Percentiles rank a stretch among this genome's conserved stretches.
Conservation (phyloP, 2,797 vertebrate species). For the Limnodromus scolopaceus region DNA sequence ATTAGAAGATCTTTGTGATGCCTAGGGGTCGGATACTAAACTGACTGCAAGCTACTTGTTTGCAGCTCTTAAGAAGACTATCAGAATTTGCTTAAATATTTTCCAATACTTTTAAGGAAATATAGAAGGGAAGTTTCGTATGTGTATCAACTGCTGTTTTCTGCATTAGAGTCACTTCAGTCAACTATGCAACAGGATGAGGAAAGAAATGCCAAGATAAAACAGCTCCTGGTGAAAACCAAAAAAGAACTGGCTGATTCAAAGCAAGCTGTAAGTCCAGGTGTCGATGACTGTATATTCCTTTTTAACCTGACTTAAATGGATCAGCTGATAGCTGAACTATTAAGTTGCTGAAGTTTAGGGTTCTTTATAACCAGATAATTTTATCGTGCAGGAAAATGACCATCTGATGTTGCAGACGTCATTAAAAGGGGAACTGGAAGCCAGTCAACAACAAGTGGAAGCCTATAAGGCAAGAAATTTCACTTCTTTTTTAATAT, state of each 20-base stretch:
- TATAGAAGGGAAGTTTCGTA: background rate
- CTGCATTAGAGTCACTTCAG: conserved; percentile 85
- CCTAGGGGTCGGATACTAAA: background rate
- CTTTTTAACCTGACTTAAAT: background rate
- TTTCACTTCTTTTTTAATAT: background rate
- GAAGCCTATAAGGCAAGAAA: conserved; percentile 90
- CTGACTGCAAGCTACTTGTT: background rate
- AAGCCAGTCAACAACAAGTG: conserved; percentile 92
- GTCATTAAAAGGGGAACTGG: conserved; percentile 91
- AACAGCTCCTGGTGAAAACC: conserved; percentile 93
- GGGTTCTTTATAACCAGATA: background rate
- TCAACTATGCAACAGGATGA: conserved; percentile 86
- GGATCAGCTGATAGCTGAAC: background rate
- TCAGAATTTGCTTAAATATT: background rate
- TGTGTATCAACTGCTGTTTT: background rate
- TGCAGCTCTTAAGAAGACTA: background rate
- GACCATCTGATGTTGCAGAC: conserved; percentile 86
- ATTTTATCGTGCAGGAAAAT: conserved; percentile 83
- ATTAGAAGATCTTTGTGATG: background rate
- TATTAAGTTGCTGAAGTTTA: background rate
- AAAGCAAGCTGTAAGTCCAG: conserved; percentile 88
- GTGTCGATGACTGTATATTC: background rate
- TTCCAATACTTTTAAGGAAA: background rate
- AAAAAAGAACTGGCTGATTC: conserved; percentile 94
- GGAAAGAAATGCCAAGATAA: conserved; percentile 91